Base-by-base conservation (phyloP, 2,797 vertebrate genomes). In the Gouania willdenowi region DNA sequence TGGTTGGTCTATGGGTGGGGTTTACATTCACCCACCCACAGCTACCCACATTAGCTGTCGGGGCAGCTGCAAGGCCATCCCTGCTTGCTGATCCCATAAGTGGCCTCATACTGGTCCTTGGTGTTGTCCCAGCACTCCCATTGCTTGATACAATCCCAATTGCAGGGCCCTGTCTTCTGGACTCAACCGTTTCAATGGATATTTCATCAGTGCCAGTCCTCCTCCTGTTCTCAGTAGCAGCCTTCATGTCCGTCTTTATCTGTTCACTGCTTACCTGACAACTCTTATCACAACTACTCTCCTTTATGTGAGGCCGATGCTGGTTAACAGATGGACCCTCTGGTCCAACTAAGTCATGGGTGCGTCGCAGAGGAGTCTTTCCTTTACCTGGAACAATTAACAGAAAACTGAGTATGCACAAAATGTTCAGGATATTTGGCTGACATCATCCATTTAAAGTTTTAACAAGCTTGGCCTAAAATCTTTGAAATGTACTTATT, bases 211-310 rank as follows among this genome's bases (percentile, higher is more conserved):
- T 13, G 5, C 6, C 41, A 6, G 39, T 65, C 42, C 42, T 70
- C 46, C 91, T 91, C 1, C 86, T 84, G 67, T 73, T 86, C 65
- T 99, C 95, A 8, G 83, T 91, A 35, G 95, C 93, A 14, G 95
- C 94, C 76, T 98, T 99, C 91, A 98, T 98, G 75, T 99, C 96
- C 3, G 95, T 95, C 76, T 99, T 99, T 63, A 99, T 99, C 82
- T 98, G 96, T 63, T 99, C 96, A 13, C 96, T 99, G 68, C 91
- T 98, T 72, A 98, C 96, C 81, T 99, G 96, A 72, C 96, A 99
- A 70, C 95, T 94, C 80, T 98, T 98, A 68, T 99, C 96, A 83
- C 92, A 97, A 84, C 92, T 92, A 86, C 71, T 92, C 84, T 83
- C 89, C 52, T 1, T 66, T 41, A 31, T 81, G 71, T 13, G 82